Evolutionary conservation across 1,140 invertebrate species (phyloP), one percentile per base, ranked within the genome.

Genomic region (Heliconius melpomene): DNA sequence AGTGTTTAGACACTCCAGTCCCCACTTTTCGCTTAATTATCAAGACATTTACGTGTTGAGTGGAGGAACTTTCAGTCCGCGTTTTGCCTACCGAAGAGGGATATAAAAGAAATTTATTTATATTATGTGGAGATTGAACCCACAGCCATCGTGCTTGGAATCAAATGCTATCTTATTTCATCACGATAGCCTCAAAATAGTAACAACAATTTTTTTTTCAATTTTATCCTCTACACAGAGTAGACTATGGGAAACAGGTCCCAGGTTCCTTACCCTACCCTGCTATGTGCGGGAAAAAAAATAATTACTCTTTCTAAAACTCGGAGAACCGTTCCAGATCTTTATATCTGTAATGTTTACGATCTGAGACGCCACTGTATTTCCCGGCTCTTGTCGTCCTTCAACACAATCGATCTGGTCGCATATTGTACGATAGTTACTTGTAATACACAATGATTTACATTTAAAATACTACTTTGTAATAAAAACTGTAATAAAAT

Each of bases 181-280:
- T n/a, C n/a, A n/a, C n/a, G n/a, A n/a, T n/a, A n/a, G n/a, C n/a
- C n/a, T n/a, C n/a, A n/a, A n/a, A n/a, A n/a, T n/a, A n/a, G n/a
- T n/a, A n/a, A n/a, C n/a, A n/a, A n/a, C n/a, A n/a, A n/a, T n/a
- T n/a, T n/a, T n/a, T n/a, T n/a, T n/a, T n/a, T n/a, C n/a, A n/a
- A n/a, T n/a, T n/a, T n/a, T n/a, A n/a, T n/a, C n/a, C n/a, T n/a
- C n/a, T n/a, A n/a, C n/a, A n/a, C n/a, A n/a, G n/a, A n/a, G n/a
- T n/a, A n/a, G n/a, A n/a, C n/a, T n/a, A n/a, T n/a, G n/a, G n/a
- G n/a, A n/a, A n/a, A n/a, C n/a, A n/a, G n/a, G 13, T 46, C 40
- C 0, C 40, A 0, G 1, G 40, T 46, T 16, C 3, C 40, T 1
- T 46, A n/a, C 13, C 40, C 3, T 0, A 46, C 0, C 40, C 0